phyloP scores from a whole-genome alignment of 2,113 vertebrate genomes.

The Brevimyrus niger region DNA sequence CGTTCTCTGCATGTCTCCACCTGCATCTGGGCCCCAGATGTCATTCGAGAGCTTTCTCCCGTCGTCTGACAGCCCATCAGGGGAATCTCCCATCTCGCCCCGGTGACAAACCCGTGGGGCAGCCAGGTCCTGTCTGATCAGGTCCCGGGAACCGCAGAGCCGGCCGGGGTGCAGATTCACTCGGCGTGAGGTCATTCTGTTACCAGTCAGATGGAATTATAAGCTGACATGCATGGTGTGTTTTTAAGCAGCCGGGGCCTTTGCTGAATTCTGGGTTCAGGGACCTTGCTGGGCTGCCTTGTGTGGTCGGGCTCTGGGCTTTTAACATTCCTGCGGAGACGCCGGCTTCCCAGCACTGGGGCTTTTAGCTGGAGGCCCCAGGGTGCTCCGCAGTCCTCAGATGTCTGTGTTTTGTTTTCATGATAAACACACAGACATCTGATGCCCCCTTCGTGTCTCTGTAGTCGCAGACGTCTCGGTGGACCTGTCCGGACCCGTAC shows the following conservation, averaged over 20 bases:
- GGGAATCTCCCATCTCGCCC: neutral
- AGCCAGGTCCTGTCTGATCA: neutral
- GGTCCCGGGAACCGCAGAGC: neutral
- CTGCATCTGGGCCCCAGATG: neutral
- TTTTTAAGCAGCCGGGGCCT: neutral
- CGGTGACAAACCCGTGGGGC: neutral
- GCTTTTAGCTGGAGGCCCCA: neutral
- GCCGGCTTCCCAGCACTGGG: neutral
- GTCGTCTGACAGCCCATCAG: neutral
- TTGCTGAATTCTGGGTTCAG: neutral
- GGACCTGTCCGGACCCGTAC: neutral
- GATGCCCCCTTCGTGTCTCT: neutral
- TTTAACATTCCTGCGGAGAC: neutral
- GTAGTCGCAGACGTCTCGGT: neutral
- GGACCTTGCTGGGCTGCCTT: neutral
- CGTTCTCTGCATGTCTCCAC: neutral
- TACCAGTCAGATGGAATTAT: neutral
- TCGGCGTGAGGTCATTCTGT: neutral
- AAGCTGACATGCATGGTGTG: neutral
- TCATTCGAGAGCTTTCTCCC: neutral
- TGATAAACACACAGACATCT: neutral
- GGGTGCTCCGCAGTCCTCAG: neutral
- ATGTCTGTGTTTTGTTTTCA: conserved; percentile 4
- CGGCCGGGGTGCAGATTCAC: neutral
- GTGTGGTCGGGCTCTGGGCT: neutral